Evolutionary conservation across 2,797 vertebrate genomes (phyloP), one percentile per base, ranked within the genome.

Genomic region (Eulemur albifrons): DNA sequence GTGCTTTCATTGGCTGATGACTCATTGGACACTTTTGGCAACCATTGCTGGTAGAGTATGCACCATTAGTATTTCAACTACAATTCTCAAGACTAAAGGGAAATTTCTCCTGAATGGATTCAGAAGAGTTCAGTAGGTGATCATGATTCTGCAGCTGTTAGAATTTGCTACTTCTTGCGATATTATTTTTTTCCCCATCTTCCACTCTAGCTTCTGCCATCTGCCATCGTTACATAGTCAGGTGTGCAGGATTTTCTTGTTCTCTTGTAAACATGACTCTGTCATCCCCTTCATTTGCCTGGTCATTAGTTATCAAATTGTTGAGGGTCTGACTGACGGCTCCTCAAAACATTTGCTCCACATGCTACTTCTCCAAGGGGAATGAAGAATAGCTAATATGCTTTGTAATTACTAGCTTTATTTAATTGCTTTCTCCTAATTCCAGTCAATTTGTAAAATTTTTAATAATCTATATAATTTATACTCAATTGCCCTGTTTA

Each of bases 161-260:
- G 91, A 70, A 88, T 11, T 57, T 72, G 10, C 88, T 92, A 1
- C 91, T 96, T 35, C 82, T 82, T 87, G 8, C 32, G 9, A n/a
- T 65, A 18, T 18, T 52, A 11, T 7, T 9, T 2, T 67, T 32
- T 81, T 92, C 91, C 69, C 95, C 57, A 43, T 93, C 69, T 97
- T 97, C 90, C 73, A 90, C 90, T 97, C 57, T 82, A 70, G 65
- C 52, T 83, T 97, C 95, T 92, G 95, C 97, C 98, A 98, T 98
- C 98, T 98, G 98, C 96, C 88, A 93, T 90, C 59, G 40, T 96
- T 97, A 93, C 86, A 14, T 81, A 88, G 92, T 21, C 98, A 98
- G 98, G 93, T 98, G 95, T 96, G 3, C 25, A 98, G 90, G 94
- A 93, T 91, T 82, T 96, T 98, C 96, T 86, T 72, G 73, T 93